These are phyloP conservation scores for Melieria crassipennis DNA, from an alignment of 2,888 invertebrate species.

Conservation along the genomic window DNA sequence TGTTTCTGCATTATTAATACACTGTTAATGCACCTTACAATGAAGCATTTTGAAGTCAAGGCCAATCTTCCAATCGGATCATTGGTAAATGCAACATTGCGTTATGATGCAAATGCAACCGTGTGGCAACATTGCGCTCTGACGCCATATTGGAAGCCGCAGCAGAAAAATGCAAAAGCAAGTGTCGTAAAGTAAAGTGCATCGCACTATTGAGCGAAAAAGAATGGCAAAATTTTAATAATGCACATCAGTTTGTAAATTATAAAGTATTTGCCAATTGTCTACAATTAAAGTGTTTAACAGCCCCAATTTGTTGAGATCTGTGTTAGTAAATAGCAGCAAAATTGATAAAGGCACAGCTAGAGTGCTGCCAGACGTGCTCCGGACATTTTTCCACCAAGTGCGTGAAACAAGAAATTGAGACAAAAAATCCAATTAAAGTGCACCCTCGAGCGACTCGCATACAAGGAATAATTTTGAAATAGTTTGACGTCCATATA, in stretches of 20 bases:
- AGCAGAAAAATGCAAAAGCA: slow-evolving; percentile 34
- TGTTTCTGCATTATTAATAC: not conserved
- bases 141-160: slow-evolving; percentile 46
- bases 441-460: too few relatives aligned
- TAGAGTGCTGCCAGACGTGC: too few relatives aligned
- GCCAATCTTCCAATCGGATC: not conserved
- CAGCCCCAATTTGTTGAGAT: too few relatives aligned
- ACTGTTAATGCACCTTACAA: not conserved
- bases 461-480: not conserved
- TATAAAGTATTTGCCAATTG: too few relatives aligned
- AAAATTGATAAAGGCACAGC: too few relatives aligned
- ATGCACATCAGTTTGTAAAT: too few relatives aligned
- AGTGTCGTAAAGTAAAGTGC: slow-evolving; percentile 16
- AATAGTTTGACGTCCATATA: not conserved
- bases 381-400: not conserved
- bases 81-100: not conserved
- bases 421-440: too few relatives aligned
- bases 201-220: not conserved
- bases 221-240: not conserved
- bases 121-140: slow-evolving; percentile 31
- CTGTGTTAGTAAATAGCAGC: too few relatives aligned
- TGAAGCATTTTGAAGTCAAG: not conserved
- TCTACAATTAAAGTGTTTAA: too few relatives aligned
- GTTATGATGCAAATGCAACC: not conserved
- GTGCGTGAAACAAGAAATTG: slow-evolving; percentile 6